phyloP scores from a whole-genome alignment of 2,888 invertebrate species.

The Cynaeus angustus region DNA sequence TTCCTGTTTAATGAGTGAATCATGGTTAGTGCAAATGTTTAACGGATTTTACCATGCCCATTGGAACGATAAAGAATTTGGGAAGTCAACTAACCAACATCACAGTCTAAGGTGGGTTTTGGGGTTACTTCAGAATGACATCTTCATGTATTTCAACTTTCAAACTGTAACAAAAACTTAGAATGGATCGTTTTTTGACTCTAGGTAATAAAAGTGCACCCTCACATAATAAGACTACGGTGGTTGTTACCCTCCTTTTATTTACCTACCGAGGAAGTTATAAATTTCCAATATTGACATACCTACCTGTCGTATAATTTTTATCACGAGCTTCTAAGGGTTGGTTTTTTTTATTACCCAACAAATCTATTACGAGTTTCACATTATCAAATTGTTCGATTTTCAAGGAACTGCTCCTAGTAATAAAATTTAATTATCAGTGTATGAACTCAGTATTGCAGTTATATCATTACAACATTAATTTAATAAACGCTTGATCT shows the following conservation, averaged over 20 bases:
- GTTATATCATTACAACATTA: slow-evolving; percentile 25
- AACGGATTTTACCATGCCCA: slow-evolving; percentile 19
- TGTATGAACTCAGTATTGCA: slow-evolving; percentile 5
- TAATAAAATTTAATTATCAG: slow-evolving; percentile 25
- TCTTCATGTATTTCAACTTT: slow-evolving; percentile 4
- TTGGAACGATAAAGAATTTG: not conserved
- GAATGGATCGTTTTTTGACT: not conserved
- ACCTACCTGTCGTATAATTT: slow-evolving; percentile 28
- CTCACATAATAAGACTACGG: not conserved
- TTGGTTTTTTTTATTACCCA: not conserved
- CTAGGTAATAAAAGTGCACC: not conserved
- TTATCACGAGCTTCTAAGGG: not conserved
- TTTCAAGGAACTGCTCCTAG: slow-evolving; percentile 1
- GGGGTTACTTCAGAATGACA: not conserved
- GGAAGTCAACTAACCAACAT: not conserved
- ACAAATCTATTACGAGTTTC: not conserved
- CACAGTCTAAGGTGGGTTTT: slow-evolving; percentile 15
- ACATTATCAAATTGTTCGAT: slow-evolving; percentile 2
- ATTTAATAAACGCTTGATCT: slow-evolving; percentile 23
- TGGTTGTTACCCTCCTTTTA: slow-evolving; percentile 20
- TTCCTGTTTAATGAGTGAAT: slow-evolving; percentile 41
- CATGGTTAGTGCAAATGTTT: slow-evolving; percentile 39
- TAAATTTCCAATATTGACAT: slow-evolving; percentile 45
- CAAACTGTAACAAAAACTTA: not conserved
- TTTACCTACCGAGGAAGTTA: slow-evolving; percentile 35